Percentiles rank a stretch among this genome's conserved stretches.
Conservation (phyloP, 2,113 vertebrate species). For the Catagonus wagneri region DNA sequence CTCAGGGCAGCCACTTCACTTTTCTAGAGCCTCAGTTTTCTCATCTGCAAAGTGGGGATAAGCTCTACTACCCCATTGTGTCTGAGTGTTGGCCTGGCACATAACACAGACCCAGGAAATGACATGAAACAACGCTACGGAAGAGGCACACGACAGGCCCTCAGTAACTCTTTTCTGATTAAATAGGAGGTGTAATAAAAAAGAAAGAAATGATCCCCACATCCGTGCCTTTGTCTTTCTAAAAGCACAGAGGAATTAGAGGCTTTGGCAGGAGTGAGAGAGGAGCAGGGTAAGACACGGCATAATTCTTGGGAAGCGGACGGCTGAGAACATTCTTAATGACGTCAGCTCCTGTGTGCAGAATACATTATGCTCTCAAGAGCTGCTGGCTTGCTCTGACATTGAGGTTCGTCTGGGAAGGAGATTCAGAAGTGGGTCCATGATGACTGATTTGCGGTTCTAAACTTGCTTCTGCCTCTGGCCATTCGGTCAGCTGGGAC, state of each 20-base stretch:
- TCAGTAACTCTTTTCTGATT: background rate
- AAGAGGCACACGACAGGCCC: background rate
- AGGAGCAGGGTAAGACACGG: background rate
- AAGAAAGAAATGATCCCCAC: background rate
- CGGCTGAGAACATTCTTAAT: constrained; percentile 64
- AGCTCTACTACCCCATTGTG: background rate
- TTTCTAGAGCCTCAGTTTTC: background rate
- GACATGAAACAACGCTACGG: background rate
- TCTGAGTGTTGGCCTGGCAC: background rate
- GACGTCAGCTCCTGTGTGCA: constrained; percentile 70
- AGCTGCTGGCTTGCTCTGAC: background rate
- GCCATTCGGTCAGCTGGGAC: background rate
- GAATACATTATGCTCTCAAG: constrained; percentile 40
- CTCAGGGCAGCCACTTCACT: background rate
- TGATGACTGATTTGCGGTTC: background rate
- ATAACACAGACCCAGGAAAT: background rate
- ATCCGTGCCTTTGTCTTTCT: background rate
- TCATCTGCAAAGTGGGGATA: background rate
- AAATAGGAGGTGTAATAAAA: background rate
- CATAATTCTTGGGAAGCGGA: background rate
- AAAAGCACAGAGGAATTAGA: background rate
- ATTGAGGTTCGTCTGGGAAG: background rate
- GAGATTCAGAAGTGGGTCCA: background rate
- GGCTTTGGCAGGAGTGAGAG: background rate
- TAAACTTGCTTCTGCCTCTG: background rate